Conservation (phyloP, 2,888 invertebrate species). For the Apodemia duryi region DNA sequence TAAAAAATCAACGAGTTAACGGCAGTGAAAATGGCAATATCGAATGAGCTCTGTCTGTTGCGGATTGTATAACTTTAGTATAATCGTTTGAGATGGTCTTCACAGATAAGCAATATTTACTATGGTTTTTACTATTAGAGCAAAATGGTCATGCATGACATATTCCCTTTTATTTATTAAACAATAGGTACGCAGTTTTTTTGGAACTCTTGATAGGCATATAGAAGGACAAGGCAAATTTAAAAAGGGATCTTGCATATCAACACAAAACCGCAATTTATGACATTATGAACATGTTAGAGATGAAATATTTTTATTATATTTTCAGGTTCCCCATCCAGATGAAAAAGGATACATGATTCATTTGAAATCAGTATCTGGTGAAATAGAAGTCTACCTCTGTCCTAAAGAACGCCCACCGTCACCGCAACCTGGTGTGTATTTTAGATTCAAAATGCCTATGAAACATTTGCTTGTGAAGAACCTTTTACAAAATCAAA, state of each 20-base stretch:
- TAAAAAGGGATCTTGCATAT: neutral
- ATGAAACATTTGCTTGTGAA: neutral
- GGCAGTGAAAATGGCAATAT: neutral
- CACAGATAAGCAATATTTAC: too few species aligned
- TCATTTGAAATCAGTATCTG: constrained; percentile 92
- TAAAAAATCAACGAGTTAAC: too few species aligned
- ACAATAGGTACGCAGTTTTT: too few species aligned
- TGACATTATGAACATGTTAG: neutral
- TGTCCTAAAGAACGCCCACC: constrained; percentile 88
- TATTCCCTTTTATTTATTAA: too few species aligned
- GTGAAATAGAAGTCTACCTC: constrained; percentile 96
- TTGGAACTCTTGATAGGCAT: too few species aligned
- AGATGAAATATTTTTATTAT: constrained; percentile 17
- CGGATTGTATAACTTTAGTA: too few species aligned
- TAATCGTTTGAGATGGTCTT: too few species aligned
- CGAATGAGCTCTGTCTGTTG: too few species aligned
- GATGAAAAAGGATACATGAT: constrained; percentile 86
- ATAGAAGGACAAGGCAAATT: too few species aligned
- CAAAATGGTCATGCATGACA: too few species aligned
- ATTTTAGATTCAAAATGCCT: constrained; percentile 1
- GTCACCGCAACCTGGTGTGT: constrained; percentile 62
- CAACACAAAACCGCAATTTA: neutral
- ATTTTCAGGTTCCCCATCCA: constrained; percentile 81
- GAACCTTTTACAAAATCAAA: neutral
- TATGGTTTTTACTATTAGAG: too few species aligned